These are phyloP conservation scores for Cisticola juncidis DNA, from an alignment of 2,113 vertebrate genomes.

Conservation along the genomic window DNA sequence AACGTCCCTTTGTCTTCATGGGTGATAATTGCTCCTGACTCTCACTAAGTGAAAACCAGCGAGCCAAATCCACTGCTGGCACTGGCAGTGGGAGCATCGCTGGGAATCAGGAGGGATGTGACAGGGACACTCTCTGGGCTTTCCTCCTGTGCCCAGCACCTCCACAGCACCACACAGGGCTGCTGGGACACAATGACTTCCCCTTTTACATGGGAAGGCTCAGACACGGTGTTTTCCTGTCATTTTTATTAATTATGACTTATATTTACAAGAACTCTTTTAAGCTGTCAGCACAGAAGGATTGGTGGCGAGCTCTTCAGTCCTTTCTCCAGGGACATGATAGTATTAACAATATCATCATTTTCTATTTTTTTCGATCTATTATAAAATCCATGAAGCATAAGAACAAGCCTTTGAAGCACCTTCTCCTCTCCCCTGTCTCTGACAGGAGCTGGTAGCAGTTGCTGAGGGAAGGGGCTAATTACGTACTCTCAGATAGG, in stretches of 20 bases:
- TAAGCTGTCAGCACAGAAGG: neutral
- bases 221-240: neutral
- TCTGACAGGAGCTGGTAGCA: conserved; percentile 1
- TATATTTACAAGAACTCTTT: neutral
- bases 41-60: neutral
- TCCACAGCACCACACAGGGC: neutral
- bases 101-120: neutral
- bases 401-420: conserved; percentile 12
- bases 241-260: neutral
- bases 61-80: neutral
- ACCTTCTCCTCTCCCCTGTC: neutral
- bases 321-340: neutral
- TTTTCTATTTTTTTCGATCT: neutral
- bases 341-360: neutral
- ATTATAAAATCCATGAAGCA: neutral
- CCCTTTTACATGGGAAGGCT: neutral
- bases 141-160: neutral
- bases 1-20: neutral
- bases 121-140: neutral
- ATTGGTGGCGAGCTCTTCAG: neutral
- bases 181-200: neutral
- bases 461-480: conserved; percentile 3
- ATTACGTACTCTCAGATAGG: neutral
- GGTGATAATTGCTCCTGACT: neutral
- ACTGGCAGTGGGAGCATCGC: fast-evolving